These are phyloP conservation scores for Amia ocellicauda DNA, from an alignment of 2,113 vertebrate species.

Conservation along the genomic window DNA sequence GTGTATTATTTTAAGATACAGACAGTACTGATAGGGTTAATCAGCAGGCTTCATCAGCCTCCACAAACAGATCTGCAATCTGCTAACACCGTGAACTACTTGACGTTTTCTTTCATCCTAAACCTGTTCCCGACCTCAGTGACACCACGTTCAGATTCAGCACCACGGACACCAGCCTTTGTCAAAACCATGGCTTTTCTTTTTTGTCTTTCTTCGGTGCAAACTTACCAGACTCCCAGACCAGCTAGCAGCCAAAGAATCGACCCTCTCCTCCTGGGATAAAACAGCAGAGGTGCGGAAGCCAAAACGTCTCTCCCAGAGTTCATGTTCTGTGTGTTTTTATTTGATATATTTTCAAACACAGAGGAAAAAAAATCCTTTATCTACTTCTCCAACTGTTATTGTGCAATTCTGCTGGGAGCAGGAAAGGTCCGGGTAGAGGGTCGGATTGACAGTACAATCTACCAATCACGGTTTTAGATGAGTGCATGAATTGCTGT, in stretches of 20 bases:
- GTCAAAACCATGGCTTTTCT: neutral
- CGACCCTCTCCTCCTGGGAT: conserved; percentile 40
- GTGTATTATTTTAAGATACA: too few species aligned
- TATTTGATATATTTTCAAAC: neutral
- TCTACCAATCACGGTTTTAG: conserved; percentile 13
- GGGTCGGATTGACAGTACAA: conserved; percentile 1
- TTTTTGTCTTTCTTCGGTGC: neutral
- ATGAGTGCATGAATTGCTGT: conserved; percentile 17
- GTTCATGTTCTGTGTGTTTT: conserved; percentile 6
- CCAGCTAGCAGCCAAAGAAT: conserved; percentile 51
- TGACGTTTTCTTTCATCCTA: neutral
- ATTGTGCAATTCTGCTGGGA: conserved; percentile 5
- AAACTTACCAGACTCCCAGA: conserved; percentile 61
- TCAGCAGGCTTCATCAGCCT: neutral
- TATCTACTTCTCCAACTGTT: neutral
- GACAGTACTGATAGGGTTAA: neutral
- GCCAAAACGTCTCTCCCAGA: neutral
- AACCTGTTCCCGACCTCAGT: conserved; percentile 6
- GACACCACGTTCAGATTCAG: conserved; percentile 3
- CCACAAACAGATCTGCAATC: neutral
- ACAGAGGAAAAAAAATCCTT: neutral
- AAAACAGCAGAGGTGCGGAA: conserved; percentile 29
- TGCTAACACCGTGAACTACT: neutral
- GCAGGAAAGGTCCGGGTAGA: neutral
- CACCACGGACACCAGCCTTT: conserved; percentile 1